These are phyloP conservation scores for Ormyrus rosae DNA, from an alignment of 2,888 invertebrate species.

Conservation along the genomic window DNA sequence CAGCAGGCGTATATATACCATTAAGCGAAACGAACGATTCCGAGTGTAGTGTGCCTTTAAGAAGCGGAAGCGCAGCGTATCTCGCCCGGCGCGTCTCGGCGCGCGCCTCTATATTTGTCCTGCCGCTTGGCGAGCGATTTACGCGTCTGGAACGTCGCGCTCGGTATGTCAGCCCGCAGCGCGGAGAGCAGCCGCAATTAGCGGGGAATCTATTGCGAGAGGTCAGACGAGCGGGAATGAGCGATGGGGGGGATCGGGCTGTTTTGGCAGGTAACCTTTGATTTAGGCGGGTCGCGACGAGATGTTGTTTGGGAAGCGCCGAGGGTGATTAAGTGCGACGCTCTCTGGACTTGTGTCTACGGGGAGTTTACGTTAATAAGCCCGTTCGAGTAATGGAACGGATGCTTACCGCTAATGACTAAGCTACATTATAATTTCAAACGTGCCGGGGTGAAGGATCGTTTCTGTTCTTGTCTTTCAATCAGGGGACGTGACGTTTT, in stretches of 20 bases:
- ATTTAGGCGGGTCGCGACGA: background rate
- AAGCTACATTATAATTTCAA: too few relatives aligned
- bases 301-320: slow-evolving; percentile 3
- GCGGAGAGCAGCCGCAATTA: background rate
- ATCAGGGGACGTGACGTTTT: too few relatives aligned
- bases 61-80: slow-evolving; percentile 64
- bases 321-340: background rate
- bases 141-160: slow-evolving; percentile 68
- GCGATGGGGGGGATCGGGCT: slow-evolving; percentile 17
- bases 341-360: background rate
- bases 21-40: slow-evolving; percentile 35
- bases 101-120: slow-evolving; percentile 64
- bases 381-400: too few relatives aligned
- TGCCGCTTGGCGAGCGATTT: slow-evolving; percentile 67
- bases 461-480: too few relatives aligned
- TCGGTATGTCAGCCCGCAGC: slow-evolving; percentile 55
- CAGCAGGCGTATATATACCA: background rate
- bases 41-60: background rate
- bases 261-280: too few relatives aligned
- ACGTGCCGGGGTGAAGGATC: too few relatives aligned
- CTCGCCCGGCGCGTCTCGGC: slow-evolving; percentile 63
- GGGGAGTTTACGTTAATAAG: too few relatives aligned
- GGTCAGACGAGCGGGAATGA: slow-evolving; percentile 5
- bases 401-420: too few relatives aligned
- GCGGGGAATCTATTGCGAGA: background rate